Evolutionary conservation across 2,888 invertebrate species (phyloP).

Genomic region (Pseudococcus viburni): DNA sequence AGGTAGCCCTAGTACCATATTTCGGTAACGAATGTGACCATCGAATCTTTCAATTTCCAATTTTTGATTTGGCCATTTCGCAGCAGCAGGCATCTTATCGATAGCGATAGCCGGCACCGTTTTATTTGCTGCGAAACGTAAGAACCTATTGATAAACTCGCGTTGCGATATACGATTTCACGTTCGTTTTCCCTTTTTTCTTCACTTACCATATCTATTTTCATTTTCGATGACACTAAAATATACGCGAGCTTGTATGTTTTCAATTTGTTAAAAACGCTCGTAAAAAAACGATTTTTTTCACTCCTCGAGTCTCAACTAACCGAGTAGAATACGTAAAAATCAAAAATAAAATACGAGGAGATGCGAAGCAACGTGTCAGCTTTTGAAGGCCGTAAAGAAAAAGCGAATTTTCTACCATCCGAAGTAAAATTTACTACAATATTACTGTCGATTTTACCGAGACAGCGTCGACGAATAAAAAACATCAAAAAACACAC

Average conservation of each 20-base stretch:
- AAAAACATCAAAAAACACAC: no score
- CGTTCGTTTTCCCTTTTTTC: background rate
- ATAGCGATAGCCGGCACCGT: background rate
- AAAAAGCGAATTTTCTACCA: no score
- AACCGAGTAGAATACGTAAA: no score
- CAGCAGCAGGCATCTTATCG: background rate
- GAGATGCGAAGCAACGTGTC: no score
- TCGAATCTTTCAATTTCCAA: conserved; percentile 11
- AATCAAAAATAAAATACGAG: no score
- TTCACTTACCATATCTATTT: background rate
- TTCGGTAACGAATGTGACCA: background rate
- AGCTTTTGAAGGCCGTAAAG: no score
- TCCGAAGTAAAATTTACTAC: no score
- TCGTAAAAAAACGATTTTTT: background rate
- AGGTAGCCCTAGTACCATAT: background rate
- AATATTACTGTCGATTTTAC: no score
- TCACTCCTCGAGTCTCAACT: background rate
- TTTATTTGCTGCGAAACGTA: conserved; percentile 28
- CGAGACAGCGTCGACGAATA: no score
- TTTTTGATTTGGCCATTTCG: conserved; percentile 23
- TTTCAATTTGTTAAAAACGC: conserved; percentile 27
- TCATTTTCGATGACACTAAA: background rate
- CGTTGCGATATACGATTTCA: background rate
- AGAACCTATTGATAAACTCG: background rate
- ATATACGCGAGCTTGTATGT: background rate